These are phyloP conservation scores for Hippocampus comes DNA, from an alignment of 2,113 vertebrate species.

Conservation along the genomic window DNA sequence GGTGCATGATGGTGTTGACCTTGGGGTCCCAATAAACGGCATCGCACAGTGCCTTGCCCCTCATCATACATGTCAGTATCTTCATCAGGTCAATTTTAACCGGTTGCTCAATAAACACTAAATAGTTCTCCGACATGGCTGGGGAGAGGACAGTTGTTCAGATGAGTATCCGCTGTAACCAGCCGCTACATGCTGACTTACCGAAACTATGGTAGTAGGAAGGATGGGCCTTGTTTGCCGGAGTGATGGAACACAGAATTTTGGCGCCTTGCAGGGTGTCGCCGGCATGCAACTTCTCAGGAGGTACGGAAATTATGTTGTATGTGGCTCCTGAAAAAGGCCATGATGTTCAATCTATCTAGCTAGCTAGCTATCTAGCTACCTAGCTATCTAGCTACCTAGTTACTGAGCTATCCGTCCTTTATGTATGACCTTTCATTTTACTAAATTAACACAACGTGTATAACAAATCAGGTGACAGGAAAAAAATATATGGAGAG, in stretches of 20 bases:
- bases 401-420: too few relatives aligned
- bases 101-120: slow-evolving; percentile 91
- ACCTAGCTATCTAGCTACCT: too few relatives aligned
- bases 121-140: slow-evolving; percentile 93
- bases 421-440: too few relatives aligned
- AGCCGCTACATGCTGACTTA: slow-evolving; percentile 39
- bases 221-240: slow-evolving; percentile 76
- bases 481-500: too few relatives aligned
- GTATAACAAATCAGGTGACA: too few relatives aligned
- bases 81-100: slow-evolving; percentile 84
- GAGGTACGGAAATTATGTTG: slow-evolving; percentile 84
- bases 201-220: slow-evolving; percentile 97
- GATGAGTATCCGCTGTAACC: too few relatives aligned
- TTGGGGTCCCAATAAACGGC: slow-evolving; percentile 87
- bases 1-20: slow-evolving; percentile 80
- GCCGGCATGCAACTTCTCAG: slow-evolving; percentile 58
- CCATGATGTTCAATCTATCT: neutral
- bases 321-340: slow-evolving; percentile 76
- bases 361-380: too few relatives aligned
- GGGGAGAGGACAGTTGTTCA: slow-evolving; percentile 11
- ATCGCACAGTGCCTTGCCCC: slow-evolving; percentile 71
- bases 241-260: slow-evolving; percentile 82
- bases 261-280: slow-evolving; percentile 79
- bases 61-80: slow-evolving; percentile 77
- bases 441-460: too few relatives aligned